These are phyloP conservation scores for Drosophila picticornis DNA, from an alignment of 2,888 invertebrate genomes.

Conservation along the genomic window DNA sequence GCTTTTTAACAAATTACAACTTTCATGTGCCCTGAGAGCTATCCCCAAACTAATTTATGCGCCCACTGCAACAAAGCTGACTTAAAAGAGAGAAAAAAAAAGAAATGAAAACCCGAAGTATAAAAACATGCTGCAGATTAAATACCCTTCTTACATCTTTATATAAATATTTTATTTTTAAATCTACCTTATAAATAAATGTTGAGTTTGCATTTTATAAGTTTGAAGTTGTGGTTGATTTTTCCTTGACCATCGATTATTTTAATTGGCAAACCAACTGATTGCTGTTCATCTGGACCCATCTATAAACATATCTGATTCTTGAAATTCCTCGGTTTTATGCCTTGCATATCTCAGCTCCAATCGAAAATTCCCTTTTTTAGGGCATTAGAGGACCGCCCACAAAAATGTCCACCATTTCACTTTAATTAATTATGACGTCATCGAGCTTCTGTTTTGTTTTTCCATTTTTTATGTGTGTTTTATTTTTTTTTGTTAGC, in stretches of 20 bases:
- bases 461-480: constrained; percentile 6
- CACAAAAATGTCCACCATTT: constrained; percentile 16
- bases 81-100: constrained; percentile 5
- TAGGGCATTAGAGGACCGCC: background rate
- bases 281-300: no score
- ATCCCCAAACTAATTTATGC: constrained; percentile 64
- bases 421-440: constrained; percentile 63
- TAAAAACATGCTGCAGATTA: background rate
- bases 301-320: background rate
- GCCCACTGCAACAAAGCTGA: constrained; percentile 58
- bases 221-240: background rate
- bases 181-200: background rate
- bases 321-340: fast-evolving
- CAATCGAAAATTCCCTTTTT: background rate
- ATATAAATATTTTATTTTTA: background rate
- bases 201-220: background rate
- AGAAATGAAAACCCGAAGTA: background rate
- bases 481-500: background rate
- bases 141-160: constrained; percentile 22
- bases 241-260: background rate
- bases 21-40: constrained; percentile 35
- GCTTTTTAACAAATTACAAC: constrained; percentile 56
- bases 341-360: background rate
- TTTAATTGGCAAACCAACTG: background rate
- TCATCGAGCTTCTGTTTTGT: constrained; percentile 36